These are phyloP conservation scores for Thermophis baileyi DNA, from an alignment of 2,113 vertebrate species.

Conservation along the genomic window DNA sequence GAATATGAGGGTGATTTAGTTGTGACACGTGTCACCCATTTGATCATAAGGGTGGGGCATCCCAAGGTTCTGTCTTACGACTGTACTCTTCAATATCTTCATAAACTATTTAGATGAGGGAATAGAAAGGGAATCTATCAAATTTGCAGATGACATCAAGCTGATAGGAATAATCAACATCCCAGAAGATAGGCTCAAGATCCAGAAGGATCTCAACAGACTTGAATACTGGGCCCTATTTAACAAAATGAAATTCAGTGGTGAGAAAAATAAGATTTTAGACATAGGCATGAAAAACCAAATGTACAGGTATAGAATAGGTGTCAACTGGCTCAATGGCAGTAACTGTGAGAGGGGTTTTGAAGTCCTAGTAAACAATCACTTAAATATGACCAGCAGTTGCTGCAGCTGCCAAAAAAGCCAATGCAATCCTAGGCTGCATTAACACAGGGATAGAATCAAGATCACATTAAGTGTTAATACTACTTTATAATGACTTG, in stretches of 20 bases:
- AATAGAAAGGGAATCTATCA: neutral
- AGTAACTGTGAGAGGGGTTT: neutral
- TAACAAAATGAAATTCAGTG: neutral
- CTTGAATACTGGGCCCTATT: neutral
- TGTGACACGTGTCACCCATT: neutral
- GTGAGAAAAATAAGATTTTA: neutral
- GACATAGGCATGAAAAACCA: neutral
- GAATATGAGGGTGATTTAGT: neutral
- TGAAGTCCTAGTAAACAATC: neutral
- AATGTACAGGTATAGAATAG: neutral
- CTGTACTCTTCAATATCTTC: too few species aligned
- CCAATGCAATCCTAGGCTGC: neutral
- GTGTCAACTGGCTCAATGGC: neutral
- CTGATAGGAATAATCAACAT: neutral
- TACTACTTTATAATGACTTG: neutral
- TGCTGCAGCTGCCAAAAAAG: neutral
- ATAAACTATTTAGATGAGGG: neutral
- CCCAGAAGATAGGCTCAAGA: neutral
- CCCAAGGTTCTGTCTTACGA: too few species aligned
- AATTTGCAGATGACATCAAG: neutral
- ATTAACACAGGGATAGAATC: neutral
- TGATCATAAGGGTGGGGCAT: neutral
- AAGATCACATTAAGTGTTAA: neutral
- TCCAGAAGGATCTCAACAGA: neutral
- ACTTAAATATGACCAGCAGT: neutral